Percentiles rank a stretch among this genome's conserved stretches.
Evolutionary conservation across 2,113 vertebrate genomes (phyloP).

Genomic region (Zeus faber): DNA sequence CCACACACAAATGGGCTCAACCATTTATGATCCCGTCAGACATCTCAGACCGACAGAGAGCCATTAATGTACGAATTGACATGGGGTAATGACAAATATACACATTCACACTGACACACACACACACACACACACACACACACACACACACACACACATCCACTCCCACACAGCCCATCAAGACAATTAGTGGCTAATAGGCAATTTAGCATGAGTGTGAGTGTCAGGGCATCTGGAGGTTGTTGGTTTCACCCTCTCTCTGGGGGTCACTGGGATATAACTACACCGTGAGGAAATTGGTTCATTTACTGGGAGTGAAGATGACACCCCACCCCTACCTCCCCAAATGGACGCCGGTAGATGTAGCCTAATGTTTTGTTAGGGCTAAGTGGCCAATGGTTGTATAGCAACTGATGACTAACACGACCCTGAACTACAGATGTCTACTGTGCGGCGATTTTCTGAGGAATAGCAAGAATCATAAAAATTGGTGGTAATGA

Average conservation of each 20-base stretch:
- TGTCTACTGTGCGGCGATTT: too few relatives aligned
- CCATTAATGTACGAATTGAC: not conserved
- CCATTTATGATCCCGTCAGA: not conserved
- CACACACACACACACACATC: constrained; percentile 6
- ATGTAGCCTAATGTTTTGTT: too few relatives aligned
- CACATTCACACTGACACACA: not conserved
- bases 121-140: constrained; percentile 2
- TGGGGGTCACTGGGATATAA: too few relatives aligned
- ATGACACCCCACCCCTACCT: too few relatives aligned
- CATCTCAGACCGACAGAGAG: constrained; percentile 5
- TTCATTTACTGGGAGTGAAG: too few relatives aligned
- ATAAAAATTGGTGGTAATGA: too few relatives aligned
- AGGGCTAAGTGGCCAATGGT: too few relatives aligned
- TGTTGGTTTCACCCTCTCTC: not conserved
- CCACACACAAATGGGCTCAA: not conserved
- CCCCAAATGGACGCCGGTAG: too few relatives aligned
- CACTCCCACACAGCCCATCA: constrained; percentile 1
- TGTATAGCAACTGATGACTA: too few relatives aligned
- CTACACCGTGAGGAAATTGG: too few relatives aligned
- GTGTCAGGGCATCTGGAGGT: constrained; percentile 5
- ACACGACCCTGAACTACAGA: too few relatives aligned
- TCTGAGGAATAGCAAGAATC: too few relatives aligned
- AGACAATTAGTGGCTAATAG: constrained; percentile 13
- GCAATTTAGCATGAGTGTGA: constrained; percentile 19
- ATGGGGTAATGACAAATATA: constrained; percentile 6